phyloP scores from a whole-genome alignment of 2,797 vertebrate species.

The Molossus molossus region DNA sequence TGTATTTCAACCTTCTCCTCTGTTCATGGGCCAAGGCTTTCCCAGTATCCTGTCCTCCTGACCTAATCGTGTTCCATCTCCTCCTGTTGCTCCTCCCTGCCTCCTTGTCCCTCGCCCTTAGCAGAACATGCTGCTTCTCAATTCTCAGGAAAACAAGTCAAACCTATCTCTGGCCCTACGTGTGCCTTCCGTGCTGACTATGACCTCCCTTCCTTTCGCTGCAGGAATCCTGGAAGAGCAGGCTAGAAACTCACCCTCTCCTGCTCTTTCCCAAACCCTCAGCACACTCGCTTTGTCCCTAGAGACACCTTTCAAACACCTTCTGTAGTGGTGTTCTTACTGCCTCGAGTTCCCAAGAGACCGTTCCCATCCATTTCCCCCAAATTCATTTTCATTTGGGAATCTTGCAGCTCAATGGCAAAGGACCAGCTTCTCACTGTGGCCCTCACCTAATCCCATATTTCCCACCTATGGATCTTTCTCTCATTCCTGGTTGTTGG shows the following conservation, averaged over 20 bases:
- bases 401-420: neutral
- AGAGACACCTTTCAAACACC: neutral
- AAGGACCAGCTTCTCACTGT: constrained; percentile 23
- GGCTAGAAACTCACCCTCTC: neutral
- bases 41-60: neutral
- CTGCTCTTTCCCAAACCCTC: neutral
- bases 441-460: neutral
- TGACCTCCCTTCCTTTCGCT: neutral
- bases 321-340: neutral
- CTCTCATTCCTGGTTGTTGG: neutral
- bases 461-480: neutral
- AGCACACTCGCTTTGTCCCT: neutral
- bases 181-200: neutral
- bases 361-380: neutral
- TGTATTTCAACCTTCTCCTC: neutral
- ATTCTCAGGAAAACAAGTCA: constrained; percentile 20
- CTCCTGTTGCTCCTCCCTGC: neutral
- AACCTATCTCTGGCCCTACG: neutral
- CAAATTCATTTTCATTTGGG: constrained; percentile 39
- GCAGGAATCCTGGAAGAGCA: neutral
- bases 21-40: neutral
- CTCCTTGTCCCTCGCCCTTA: neutral
- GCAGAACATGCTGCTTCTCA: constrained; percentile 15
- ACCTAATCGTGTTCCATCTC: neutral
- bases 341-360: constrained; percentile 31